These are phyloP conservation scores for Leptinotarsa defecta DNA, from an alignment of 1,140 invertebrate genomes.

Conservation along the genomic window DNA sequence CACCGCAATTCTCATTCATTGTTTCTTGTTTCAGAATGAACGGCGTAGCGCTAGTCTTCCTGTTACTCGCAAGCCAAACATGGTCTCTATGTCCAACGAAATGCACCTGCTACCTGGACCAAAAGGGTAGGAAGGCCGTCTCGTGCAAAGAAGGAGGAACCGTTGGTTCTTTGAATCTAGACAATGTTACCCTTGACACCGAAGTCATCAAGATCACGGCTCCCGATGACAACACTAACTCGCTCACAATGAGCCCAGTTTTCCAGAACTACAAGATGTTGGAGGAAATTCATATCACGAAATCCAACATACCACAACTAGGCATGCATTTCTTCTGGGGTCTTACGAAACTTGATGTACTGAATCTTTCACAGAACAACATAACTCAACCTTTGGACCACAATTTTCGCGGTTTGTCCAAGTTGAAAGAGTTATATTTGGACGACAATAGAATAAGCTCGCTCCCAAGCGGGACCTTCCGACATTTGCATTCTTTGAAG, in stretches of 20 bases:
- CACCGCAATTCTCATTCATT: no score
- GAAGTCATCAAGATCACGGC: conserved; percentile 73
- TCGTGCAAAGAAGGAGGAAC: conserved; percentile 65
- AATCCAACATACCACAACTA: conserved; percentile 77
- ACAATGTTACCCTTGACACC: conserved; percentile 64
- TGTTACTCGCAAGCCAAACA: conserved; percentile 56
- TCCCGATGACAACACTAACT: conserved; percentile 66
- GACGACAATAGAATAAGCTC: conserved; percentile 78
- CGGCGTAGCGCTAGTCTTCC: conserved; percentile 51
- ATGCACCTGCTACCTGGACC: conserved; percentile 49
- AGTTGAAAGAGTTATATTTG: conserved; percentile 80
- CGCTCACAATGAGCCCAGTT: conserved; percentile 74
- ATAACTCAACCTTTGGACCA: conserved; percentile 77
- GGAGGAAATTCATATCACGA: conserved; percentile 75
- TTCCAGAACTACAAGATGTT: conserved; percentile 70
- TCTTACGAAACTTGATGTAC: conserved; percentile 66
- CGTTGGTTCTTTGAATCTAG: conserved; percentile 63
- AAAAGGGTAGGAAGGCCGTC: conserved; percentile 47
- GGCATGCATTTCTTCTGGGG: conserved; percentile 80
- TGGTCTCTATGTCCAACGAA: conserved; percentile 53
- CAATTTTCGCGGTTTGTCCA: conserved; percentile 79
- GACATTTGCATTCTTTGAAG: conserved; percentile 68
- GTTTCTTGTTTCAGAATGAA: conserved; percentile 58
- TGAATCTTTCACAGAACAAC: conserved; percentile 79
- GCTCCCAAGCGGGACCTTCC: conserved; percentile 77